Conservation (phyloP, 1,140 invertebrate species). For the Drosophila oshimai region DNA sequence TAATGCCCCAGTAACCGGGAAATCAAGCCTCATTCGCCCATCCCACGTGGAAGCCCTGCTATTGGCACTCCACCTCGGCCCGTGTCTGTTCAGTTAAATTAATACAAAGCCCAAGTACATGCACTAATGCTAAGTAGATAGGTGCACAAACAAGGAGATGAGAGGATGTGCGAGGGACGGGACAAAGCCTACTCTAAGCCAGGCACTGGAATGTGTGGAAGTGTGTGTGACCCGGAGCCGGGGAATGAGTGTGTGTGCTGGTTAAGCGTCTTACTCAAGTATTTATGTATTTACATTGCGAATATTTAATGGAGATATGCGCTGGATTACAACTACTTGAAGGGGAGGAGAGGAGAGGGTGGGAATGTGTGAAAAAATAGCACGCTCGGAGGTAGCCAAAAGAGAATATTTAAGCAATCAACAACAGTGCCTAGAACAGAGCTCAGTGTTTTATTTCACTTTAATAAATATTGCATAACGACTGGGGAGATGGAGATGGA, state of each 20-base stretch:
- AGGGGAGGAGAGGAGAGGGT: background rate
- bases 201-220: conserved; percentile 49
- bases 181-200: conserved; percentile 61
- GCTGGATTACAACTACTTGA: conserved; percentile 70
- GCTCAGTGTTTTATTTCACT: conserved; percentile 57
- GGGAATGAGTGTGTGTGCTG: conserved; percentile 27
- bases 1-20: conserved; percentile 13
- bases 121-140: conserved; percentile 71
- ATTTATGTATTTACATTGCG: conserved; percentile 80
- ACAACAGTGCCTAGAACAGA: conserved; percentile 25
- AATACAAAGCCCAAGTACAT: conserved; percentile 73
- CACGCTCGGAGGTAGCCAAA: conserved; percentile 51
- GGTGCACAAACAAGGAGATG: conserved; percentile 31
- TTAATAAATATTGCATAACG: conserved; percentile 73
- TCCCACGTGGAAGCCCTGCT: background rate
- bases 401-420: conserved; percentile 75
- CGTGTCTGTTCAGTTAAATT: conserved; percentile 70
- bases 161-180: background rate
- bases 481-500: conserved; percentile 10
- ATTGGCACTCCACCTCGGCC: background rate
- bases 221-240: background rate
- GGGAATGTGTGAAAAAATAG: conserved; percentile 59
- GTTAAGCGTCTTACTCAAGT: conserved; percentile 77
- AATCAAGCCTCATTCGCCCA: background rate
- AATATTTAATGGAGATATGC: conserved; percentile 77